Percentiles rank a stretch among this genome's conserved stretches.
These are phyloP conservation scores for Lithophane semibrunnea DNA, from an alignment of 2,888 invertebrate species.

Conservation along the genomic window DNA sequence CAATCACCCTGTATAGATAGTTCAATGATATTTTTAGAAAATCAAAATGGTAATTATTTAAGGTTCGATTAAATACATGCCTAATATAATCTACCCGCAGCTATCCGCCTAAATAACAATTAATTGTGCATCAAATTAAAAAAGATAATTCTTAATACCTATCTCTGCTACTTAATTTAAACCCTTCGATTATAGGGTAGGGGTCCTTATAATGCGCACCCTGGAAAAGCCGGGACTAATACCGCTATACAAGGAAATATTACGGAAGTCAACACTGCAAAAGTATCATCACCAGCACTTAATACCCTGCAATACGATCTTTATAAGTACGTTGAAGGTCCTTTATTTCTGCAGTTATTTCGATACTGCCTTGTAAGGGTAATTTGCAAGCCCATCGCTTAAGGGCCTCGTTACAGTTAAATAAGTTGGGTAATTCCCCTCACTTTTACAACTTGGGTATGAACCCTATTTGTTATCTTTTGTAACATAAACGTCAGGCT, in stretches of 20 bases:
- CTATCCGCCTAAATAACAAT: background rate
- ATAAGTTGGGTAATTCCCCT: conserved; percentile 26
- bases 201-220: background rate
- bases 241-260: conserved; percentile 24
- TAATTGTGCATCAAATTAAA: background rate
- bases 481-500: conserved; percentile 44
- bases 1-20: too few relatives aligned
- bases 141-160: background rate
- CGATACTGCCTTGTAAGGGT: conserved; percentile 36
- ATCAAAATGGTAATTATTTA: too few relatives aligned
- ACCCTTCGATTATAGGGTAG: conserved; percentile 20
- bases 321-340: conserved; percentile 43
- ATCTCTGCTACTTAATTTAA: background rate
- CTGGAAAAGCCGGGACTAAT: conserved; percentile 13
- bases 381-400: conserved; percentile 53
- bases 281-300: conserved; percentile 15
- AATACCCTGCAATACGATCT: conserved; percentile 33
- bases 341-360: conserved; percentile 52
- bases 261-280: conserved; percentile 40
- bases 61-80: too few relatives aligned
- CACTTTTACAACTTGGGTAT: conserved; percentile 50
- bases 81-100: background rate
- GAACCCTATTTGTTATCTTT: conserved; percentile 56
- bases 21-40: too few relatives aligned
- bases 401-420: conserved; percentile 42